Evolutionary conservation across 2,888 invertebrate genomes (phyloP).

Genomic region (Smittia sp.): DNA sequence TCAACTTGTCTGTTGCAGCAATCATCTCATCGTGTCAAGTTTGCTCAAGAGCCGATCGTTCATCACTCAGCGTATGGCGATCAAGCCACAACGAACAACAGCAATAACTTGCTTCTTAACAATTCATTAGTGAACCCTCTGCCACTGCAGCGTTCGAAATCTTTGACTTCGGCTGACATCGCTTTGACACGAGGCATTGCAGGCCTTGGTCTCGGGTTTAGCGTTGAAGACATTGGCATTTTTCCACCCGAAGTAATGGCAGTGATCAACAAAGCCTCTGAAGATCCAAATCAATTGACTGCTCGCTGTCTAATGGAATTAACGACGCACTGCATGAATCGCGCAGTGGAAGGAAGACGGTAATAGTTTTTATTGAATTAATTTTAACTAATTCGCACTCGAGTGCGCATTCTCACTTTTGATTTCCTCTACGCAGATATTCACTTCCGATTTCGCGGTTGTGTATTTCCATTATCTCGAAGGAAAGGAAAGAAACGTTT

Average conservation of each 20-base stretch:
- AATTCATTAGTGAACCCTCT: constrained; percentile 31
- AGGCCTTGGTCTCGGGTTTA: constrained; percentile 65
- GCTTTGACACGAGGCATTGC: constrained; percentile 66
- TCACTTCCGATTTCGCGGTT: constrained; percentile 81
- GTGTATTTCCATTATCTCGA: constrained; percentile 82
- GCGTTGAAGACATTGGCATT: constrained; percentile 71
- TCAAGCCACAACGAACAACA: not conserved
- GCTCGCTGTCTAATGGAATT: constrained; percentile 79
- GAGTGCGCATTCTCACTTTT: not conserved
- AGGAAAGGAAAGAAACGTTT: constrained; percentile 83
- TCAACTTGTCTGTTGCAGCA: constrained; percentile 20
- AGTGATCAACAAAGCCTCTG: constrained; percentile 70
- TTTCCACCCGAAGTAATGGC: constrained; percentile 72
- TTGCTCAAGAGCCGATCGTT: constrained; percentile 50
- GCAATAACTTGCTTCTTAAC: not conserved
- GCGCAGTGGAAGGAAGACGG: constrained; percentile 69
- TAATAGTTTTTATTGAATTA: constrained; percentile 4
- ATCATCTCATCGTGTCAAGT: constrained; percentile 50
- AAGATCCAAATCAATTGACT: constrained; percentile 77
- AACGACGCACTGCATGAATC: constrained; percentile 75
- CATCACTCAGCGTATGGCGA: not conserved
- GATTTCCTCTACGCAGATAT: constrained; percentile 54
- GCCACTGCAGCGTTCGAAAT: constrained; percentile 73
- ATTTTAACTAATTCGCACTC: not conserved
- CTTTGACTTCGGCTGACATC: constrained; percentile 71